Evolutionary conservation across 2,888 invertebrate genomes (phyloP).

Genomic region (Ophonus ardosiacus): DNA sequence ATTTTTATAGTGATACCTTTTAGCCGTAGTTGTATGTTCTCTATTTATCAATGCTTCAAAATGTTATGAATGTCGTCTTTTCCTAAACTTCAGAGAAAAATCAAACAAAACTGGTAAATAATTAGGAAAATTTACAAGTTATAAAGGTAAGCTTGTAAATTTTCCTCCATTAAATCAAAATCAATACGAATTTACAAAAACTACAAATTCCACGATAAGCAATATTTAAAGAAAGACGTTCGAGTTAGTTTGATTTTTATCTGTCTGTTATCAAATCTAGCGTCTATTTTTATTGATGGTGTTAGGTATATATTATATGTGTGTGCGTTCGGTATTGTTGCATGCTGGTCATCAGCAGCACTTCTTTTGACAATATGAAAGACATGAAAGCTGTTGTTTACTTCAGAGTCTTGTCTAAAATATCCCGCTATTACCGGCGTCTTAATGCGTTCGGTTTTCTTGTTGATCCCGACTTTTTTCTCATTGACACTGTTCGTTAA

Average conservation of each 20-base stretch:
- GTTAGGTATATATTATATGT: slow-evolving; percentile 57
- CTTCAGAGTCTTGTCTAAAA: slow-evolving; percentile 51
- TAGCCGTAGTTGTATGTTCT: slow-evolving; percentile 63
- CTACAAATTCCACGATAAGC: slow-evolving; percentile 49
- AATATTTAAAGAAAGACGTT: slow-evolving; percentile 51
- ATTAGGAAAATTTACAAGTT: slow-evolving; percentile 45
- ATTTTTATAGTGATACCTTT: slow-evolving; percentile 57
- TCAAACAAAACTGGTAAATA: slow-evolving; percentile 30
- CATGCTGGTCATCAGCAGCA: slow-evolving; percentile 48
- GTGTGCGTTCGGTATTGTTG: slow-evolving; percentile 52
- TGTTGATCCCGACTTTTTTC: slow-evolving; percentile 60
- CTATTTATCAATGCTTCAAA: slow-evolving; percentile 63
- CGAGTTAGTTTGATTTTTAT: slow-evolving; percentile 50
- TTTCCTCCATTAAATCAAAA: slow-evolving; percentile 45
- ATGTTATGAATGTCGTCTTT: slow-evolving; percentile 61
- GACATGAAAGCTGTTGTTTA: slow-evolving; percentile 49
- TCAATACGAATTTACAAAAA: slow-evolving; percentile 38
- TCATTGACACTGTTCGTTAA: slow-evolving; percentile 62
- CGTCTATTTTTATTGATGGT: slow-evolving; percentile 63
- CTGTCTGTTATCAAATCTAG: slow-evolving; percentile 55
- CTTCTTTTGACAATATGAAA: slow-evolving; percentile 62
- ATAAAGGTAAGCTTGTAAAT: slow-evolving; percentile 8
- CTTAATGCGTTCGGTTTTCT: slow-evolving; percentile 54
- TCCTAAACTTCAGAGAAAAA: slow-evolving; percentile 48
- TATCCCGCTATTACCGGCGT: slow-evolving; percentile 39